phyloP scores from a whole-genome alignment of 1,140 invertebrate genomes.

The Pseudomyrmex sp. region DNA sequence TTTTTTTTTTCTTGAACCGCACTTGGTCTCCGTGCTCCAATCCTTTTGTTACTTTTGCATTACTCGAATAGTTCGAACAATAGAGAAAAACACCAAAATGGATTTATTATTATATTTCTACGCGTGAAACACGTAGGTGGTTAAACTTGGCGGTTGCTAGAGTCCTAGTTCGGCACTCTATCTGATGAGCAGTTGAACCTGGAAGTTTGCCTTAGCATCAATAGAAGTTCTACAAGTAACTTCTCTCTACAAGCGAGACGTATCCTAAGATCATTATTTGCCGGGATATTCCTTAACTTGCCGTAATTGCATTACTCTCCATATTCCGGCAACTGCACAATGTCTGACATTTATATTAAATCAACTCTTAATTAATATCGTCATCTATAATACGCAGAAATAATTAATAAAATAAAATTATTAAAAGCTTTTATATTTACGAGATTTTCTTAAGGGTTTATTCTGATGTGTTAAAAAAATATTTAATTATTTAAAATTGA shows the following conservation, averaged over 20 bases:
- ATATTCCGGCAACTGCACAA: constrained; percentile 18
- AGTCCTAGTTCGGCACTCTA: constrained; percentile 14
- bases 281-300: constrained; percentile 43
- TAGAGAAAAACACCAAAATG: constrained; percentile 6
- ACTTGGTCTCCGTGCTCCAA: background rate
- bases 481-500: no score
- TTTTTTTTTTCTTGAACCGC: background rate
- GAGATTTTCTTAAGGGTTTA: no score
- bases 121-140: constrained; percentile 21
- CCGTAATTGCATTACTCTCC: constrained; percentile 37
- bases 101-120: constrained; percentile 1
- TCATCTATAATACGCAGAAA: no score
- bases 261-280: constrained; percentile 49
- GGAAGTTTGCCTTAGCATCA: constrained; percentile 29
- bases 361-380: background rate
- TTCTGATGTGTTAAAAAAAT: no score
- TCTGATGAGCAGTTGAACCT: constrained; percentile 28
- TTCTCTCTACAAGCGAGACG: background rate
- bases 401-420: no score
- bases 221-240: constrained; percentile 41
- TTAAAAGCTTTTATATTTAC: no score
- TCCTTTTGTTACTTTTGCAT: background rate
- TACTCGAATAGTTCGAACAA: background rate
- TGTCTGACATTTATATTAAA: background rate
- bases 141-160: constrained; percentile 37